Evolutionary conservation across 2,797 vertebrate species (phyloP).

Genomic region (Leptatherina wallacei): DNA sequence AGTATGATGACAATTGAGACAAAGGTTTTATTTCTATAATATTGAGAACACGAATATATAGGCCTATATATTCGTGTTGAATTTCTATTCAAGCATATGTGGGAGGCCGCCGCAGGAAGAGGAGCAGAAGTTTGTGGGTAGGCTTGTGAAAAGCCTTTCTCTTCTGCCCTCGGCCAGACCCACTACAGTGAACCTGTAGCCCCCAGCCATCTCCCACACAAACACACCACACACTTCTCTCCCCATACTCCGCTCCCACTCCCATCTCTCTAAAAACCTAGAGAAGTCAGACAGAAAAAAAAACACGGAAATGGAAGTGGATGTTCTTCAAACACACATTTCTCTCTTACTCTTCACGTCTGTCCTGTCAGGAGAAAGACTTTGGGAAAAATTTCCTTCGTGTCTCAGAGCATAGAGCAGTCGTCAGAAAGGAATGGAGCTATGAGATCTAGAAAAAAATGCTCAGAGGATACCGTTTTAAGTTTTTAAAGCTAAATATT

Average conservation of each 20-base stretch:
- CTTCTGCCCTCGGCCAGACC: conserved; percentile 57
- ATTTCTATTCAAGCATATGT: conserved; percentile 56
- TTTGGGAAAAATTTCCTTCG: neutral
- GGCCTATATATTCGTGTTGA: conserved; percentile 46
- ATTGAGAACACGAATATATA: conserved; percentile 7
- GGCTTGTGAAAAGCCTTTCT: conserved; percentile 68
- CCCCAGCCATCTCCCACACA: conserved; percentile 69
- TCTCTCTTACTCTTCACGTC: neutral
- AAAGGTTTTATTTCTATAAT: conserved; percentile 3
- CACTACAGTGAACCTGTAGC: conserved; percentile 55
- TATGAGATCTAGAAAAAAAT: neutral
- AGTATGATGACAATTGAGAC: neutral
- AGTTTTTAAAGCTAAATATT: neutral
- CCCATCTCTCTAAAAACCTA: conserved; percentile 26
- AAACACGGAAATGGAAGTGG: conserved; percentile 18
- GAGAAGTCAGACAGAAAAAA: conserved; percentile 23
- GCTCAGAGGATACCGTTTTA: neutral
- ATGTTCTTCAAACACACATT: conserved; percentile 2
- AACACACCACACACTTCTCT: conserved; percentile 37
- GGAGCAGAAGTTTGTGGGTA: conserved; percentile 56
- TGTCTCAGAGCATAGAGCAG: conserved; percentile 19
- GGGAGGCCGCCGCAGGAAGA: conserved; percentile 52
- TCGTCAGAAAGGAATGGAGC: conserved; percentile 30
- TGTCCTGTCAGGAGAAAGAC: conserved; percentile 14
- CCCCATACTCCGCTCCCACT: conserved; percentile 39